Evolutionary conservation across 1,140 invertebrate genomes (phyloP).

Genomic region (Drosophila gunungcola): DNA sequence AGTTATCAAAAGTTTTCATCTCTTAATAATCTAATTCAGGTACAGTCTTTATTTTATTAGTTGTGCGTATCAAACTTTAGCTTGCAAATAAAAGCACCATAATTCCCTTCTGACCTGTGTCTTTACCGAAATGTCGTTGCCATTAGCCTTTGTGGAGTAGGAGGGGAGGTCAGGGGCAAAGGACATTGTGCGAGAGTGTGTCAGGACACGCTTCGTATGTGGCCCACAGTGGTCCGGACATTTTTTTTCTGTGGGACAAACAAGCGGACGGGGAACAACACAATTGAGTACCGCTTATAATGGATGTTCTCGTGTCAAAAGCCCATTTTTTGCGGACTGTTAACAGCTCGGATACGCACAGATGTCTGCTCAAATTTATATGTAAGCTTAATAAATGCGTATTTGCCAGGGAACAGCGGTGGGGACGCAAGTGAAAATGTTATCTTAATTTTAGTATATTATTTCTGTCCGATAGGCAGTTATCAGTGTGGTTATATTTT

Average conservation of each 20-base stretch:
- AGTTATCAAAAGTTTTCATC: no score
- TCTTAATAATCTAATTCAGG: no score
- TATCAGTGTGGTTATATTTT: neutral
- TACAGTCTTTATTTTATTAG: no score
- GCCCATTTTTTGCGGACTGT: slow-evolving; percentile 67
- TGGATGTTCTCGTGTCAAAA: slow-evolving; percentile 79
- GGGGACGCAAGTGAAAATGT: slow-evolving; percentile 24
- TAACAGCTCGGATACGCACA: slow-evolving; percentile 37
- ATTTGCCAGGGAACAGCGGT: neutral
- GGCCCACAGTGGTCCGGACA: slow-evolving; percentile 14
- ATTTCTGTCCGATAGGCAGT: neutral
- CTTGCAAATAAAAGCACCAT: neutral
- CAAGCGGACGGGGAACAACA: slow-evolving; percentile 53
- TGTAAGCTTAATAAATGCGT: slow-evolving; percentile 37
- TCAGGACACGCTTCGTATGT: slow-evolving; percentile 29
- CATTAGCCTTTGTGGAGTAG: slow-evolving; percentile 21
- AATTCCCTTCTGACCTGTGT: neutral
- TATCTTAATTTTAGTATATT: slow-evolving; percentile 44
- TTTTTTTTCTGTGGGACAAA: slow-evolving; percentile 13
- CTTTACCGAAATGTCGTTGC: slow-evolving; percentile 24
- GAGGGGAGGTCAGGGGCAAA: neutral
- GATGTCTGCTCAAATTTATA: slow-evolving; percentile 22
- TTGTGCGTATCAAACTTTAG: no score
- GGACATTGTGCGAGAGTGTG: slow-evolving; percentile 17
- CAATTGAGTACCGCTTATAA: slow-evolving; percentile 79